Evolutionary conservation across 2,888 invertebrate genomes (phyloP), one percentile per base, ranked within the genome.

Genomic region (Crematogaster levior): DNA sequence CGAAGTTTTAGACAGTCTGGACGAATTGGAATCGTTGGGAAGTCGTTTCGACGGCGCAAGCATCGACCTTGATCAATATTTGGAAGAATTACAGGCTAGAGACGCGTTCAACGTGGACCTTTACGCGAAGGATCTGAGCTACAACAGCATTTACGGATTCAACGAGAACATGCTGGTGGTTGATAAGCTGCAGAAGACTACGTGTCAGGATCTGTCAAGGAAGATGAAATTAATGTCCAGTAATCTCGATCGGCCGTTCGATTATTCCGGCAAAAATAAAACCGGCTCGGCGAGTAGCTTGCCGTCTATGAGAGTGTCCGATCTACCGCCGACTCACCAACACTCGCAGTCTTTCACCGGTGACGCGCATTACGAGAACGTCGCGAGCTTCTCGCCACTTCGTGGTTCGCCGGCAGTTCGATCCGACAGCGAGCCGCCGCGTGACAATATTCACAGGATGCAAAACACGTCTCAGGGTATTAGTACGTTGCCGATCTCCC

Each of bases 21-120:
- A 97, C 91, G 97, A 97, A 92, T 95, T 97, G 60, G 96, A 96
- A 82, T 96, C 96, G 15, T 94, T 96, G 27, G 95, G 95, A 88
- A 95, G 95, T 81, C 95, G 95, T 88, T 95, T 95, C 73, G 95
- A 95, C 88, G 96, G 96, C 53, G 94, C 95, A 34, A 96, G 95
- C 85, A 95, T 96, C n/a, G 96, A 97, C 91, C 94, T 97, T 70
- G 97, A 97, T 93, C 96, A 95, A 85, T 97, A 97, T 93, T 95
- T 97, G 65, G 96, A 96, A 89, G 96, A 97, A 86, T 94, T 97
- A 84, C 96, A 96, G 91, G 95, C 96, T 1, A 95, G 95, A 75
- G 95, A 95, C 84, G 93, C 95, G 53, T 95, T 87, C 74, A 93
- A 94, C 84, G 92, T 94, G 0, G 94, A 94, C 60, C 84, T 93